Evolutionary conservation across 2,113 vertebrate genomes (phyloP).

Genomic region (Microtus pennsylvanicus): DNA sequence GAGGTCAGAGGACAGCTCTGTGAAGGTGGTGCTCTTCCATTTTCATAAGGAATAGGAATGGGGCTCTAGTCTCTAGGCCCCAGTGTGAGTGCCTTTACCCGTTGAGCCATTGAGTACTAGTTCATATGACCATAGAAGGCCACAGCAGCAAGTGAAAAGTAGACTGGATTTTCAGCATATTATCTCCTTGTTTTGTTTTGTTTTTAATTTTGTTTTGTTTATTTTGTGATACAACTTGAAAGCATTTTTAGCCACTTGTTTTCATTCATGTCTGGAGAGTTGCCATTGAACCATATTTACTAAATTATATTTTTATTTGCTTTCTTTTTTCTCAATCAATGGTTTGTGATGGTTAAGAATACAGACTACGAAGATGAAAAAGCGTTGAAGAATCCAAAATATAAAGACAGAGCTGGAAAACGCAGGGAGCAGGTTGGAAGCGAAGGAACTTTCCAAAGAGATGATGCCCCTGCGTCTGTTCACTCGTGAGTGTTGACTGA

Average conservation of each 20-base stretch:
- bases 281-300: not conserved
- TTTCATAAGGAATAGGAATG: not conserved
- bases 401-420: constrained; percentile 95
- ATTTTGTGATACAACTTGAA: constrained; percentile 21
- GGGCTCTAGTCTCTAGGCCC: not conserved
- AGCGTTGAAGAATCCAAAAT: constrained; percentile 92
- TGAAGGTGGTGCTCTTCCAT: not conserved
- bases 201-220: not conserved
- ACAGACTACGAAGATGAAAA: constrained; percentile 93
- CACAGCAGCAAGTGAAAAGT: not conserved
- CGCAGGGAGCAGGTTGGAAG: constrained; percentile 95
- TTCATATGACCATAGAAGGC: not conserved
- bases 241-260: not conserved
- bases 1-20: not conserved
- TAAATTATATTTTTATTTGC: not conserved
- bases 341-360: constrained; percentile 87
- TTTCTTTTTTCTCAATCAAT: constrained; percentile 65
- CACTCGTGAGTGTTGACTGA: constrained; percentile 89
- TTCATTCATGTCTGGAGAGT: not conserved
- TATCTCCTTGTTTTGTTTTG: not conserved
- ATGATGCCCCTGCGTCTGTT: constrained; percentile 95
- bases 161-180: not conserved
- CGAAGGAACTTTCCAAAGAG: constrained; percentile 94
- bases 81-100: not conserved
- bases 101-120: not conserved